Base-by-base conservation (phyloP, 2,797 vertebrate genomes). In the Sebastes trivittatus region DNA sequence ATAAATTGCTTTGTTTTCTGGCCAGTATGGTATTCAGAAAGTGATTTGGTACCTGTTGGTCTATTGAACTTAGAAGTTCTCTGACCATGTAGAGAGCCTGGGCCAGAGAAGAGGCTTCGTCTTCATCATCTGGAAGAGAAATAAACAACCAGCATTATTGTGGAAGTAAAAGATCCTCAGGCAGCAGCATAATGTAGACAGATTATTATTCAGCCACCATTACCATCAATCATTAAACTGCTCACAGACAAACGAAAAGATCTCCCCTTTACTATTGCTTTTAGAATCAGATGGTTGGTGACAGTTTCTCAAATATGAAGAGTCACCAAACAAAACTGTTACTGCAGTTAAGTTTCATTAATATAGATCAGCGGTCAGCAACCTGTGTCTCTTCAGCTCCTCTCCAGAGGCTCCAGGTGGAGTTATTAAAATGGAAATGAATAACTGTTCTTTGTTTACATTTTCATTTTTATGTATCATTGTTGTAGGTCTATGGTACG, bases 21-120 rank as follows among this genome's bases (percentile, higher is more conserved):
- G 9, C 18, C 8, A 23, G 30, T 60, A 23, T 2, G 2, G 11
- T 56, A 34, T 6, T 58, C 20, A 61, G 14, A 32, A 10, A 38
- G 22, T 38, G 29, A 14, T 60, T 64, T 49, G 7, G 5, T 87
- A 94, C 94, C 94, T 98, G 97, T 87, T 97, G 96, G 55, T 98
- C 96, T 75, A 98, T 94, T 2, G 95, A 92, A 38, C 92, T 95
- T 1, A 99, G 95, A 66, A 98, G 83, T 75, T 98, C 96, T 91
- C 96, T 96, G 85, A 97, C 88, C 80, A 96, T 83, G 0, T 69
- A 83, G 78, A 98, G 90, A 1, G 96, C 95, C 1, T 92, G 84
- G 0, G 92, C 88, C 75, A 98, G 77, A 65, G 93, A 95, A 0
- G 84, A 87, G 0, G 92, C 93, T 55, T 98, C 97, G 1, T 95